Conservation (phyloP, 2,888 invertebrate genomes). For the Drosophila bunnanda region DNA sequence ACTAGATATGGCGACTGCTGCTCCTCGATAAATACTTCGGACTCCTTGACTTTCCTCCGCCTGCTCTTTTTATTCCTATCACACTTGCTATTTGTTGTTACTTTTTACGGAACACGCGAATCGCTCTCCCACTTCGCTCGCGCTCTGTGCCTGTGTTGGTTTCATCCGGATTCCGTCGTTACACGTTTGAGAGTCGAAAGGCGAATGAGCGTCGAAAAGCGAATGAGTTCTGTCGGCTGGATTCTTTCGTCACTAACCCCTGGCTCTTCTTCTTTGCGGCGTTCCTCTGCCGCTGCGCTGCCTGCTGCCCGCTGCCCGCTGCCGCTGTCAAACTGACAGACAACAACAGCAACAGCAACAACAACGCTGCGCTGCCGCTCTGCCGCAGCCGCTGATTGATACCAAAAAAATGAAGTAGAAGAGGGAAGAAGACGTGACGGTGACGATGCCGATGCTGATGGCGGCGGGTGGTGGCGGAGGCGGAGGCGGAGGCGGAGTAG, state of each 20-base stretch:
- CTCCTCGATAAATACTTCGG: constrained; percentile 31
- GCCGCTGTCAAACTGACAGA: constrained; percentile 79
- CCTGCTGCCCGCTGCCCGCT: constrained; percentile 30
- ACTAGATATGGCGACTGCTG: constrained; percentile 78
- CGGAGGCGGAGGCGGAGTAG: constrained; percentile 1
- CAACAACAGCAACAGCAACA: constrained; percentile 54
- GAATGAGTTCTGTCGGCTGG: constrained; percentile 80
- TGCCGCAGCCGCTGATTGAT: constrained; percentile 69
- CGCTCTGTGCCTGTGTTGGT: constrained; percentile 53
- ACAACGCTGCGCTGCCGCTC: constrained; percentile 43
- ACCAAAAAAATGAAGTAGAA: constrained; percentile 77
- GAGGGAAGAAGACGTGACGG: constrained; percentile 53
- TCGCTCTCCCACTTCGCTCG: constrained; percentile 59
- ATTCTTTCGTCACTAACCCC: constrained; percentile 74
- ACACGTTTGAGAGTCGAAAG: constrained; percentile 83
- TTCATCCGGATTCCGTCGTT: constrained; percentile 82
- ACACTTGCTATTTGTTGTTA: constrained; percentile 56
- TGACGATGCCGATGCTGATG: constrained; percentile 47
- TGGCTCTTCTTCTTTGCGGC: constrained; percentile 39
- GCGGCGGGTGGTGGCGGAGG: constrained; percentile 20
- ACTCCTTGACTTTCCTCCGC: constrained; percentile 28
- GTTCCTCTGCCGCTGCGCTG: constrained; percentile 48
- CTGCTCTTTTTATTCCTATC: constrained; percentile 56
- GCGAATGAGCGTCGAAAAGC: constrained; percentile 84
- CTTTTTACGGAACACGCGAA: constrained; percentile 62